Evolutionary conservation across 2,113 vertebrate species (phyloP).

Genomic region (Tragelaphus imberbis): DNA sequence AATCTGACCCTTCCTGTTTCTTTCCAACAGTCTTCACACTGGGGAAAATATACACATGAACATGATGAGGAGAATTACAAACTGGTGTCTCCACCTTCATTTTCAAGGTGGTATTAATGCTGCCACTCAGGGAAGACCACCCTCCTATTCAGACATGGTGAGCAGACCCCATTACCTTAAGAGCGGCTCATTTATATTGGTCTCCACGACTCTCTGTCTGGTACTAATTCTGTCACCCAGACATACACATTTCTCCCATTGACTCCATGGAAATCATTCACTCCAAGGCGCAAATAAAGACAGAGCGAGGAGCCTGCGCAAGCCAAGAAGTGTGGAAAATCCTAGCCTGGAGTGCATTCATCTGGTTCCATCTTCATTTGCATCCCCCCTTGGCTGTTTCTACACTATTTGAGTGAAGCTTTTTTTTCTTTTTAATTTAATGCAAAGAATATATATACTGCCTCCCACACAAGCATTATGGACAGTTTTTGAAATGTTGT

Average conservation of each 20-base stretch:
- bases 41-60: neutral
- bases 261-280: conserved; percentile 52
- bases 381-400: conserved; percentile 18
- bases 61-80: neutral
- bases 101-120: conserved; percentile 5
- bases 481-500: neutral
- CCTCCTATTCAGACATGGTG: neutral
- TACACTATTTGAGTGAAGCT: neutral
- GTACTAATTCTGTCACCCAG: neutral
- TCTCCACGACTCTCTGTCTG: conserved; percentile 19
- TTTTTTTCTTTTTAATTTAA: neutral
- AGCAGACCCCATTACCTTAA: neutral
- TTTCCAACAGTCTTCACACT: neutral
- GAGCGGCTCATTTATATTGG: neutral
- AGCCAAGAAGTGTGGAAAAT: conserved; percentile 59
- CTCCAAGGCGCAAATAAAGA: conserved; percentile 60
- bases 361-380: conserved; percentile 62
- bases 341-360: conserved; percentile 14
- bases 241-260: conserved; percentile 35
- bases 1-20: neutral
- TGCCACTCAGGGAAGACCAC: neutral
- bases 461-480: neutral
- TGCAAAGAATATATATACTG: neutral
- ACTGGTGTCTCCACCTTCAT: neutral
- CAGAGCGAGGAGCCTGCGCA: conserved; percentile 15